Evolutionary conservation across 2,888 invertebrate species (phyloP).

Genomic region (Trachelus stipa): DNA sequence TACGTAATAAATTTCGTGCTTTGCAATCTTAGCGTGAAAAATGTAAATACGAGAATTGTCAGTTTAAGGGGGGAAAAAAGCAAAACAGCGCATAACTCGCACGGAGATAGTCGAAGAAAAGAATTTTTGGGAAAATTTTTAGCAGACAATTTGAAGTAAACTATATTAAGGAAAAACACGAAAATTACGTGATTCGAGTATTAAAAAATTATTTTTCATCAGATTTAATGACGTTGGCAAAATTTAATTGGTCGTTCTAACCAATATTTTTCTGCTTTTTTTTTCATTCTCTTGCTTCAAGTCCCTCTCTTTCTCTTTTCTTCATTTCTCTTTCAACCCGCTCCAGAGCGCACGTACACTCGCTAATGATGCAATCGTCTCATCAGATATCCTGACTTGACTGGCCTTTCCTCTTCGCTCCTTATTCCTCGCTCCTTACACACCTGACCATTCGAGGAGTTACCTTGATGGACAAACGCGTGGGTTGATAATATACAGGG

Average conservation of each 20-base stretch:
- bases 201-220: too few species aligned
- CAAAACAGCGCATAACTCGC: too few species aligned
- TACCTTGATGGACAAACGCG: slow-evolving; percentile 35
- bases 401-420: slow-evolving; percentile 38
- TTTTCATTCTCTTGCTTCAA: slow-evolving; percentile 23
- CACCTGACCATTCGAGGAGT: slow-evolving; percentile 41
- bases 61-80: too few species aligned
- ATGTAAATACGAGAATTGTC: too few species aligned
- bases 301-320: slow-evolving; percentile 6
- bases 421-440: slow-evolving; percentile 34
- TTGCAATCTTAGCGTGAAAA: too few species aligned
- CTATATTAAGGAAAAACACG: too few species aligned
- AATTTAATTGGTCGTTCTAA: background rate
- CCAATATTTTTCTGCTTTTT: slow-evolving; percentile 10
- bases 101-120: too few species aligned
- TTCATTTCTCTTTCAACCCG: slow-evolving; percentile 15
- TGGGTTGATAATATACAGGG: slow-evolving; percentile 31
- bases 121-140: too few species aligned
- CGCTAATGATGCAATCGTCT: slow-evolving; percentile 58
- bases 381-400: slow-evolving; percentile 45
- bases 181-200: too few species aligned
- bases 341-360: slow-evolving; percentile 42
- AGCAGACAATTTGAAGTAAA: too few species aligned
- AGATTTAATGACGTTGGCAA: background rate
- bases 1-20: too few species aligned